These are phyloP conservation scores for Eremophila alpestris DNA, from an alignment of 2,797 vertebrate species.

Conservation along the genomic window DNA sequence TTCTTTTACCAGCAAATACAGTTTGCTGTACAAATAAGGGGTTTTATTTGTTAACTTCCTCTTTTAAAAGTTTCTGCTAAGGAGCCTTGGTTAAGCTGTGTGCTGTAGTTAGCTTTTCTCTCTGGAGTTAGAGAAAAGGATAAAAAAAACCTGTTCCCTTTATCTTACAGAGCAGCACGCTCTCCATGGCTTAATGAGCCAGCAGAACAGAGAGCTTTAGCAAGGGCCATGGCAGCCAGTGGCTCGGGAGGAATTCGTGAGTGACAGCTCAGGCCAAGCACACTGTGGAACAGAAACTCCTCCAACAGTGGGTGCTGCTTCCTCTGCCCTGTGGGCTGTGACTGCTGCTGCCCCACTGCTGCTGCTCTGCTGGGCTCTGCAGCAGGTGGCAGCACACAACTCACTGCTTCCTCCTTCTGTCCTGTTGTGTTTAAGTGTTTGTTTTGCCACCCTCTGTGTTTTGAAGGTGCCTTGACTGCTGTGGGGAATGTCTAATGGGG, in stretches of 20 bases:
- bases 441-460: background rate
- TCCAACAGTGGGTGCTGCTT: background rate
- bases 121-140: background rate
- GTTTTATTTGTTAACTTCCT: background rate
- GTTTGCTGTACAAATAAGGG: background rate
- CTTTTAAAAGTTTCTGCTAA: background rate
- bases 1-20: background rate
- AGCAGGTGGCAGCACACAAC: background rate
- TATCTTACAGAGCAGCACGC: background rate
- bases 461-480: background rate
- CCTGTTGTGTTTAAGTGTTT: background rate
- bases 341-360: background rate
- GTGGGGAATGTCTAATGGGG: background rate
- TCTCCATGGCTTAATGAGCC: background rate
- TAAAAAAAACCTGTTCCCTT: background rate
- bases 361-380: background rate
- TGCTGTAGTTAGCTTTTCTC: background rate
- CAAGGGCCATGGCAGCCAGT: background rate
- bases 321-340: fast-evolving
- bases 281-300: background rate
- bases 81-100: background rate
- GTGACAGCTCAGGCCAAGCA: background rate
- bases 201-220: background rate
- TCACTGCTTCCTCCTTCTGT: background rate
- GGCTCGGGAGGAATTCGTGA: background rate